These are phyloP conservation scores for Parelbella ahira DNA, from an alignment of 2,888 invertebrate genomes.

Conservation along the genomic window DNA sequence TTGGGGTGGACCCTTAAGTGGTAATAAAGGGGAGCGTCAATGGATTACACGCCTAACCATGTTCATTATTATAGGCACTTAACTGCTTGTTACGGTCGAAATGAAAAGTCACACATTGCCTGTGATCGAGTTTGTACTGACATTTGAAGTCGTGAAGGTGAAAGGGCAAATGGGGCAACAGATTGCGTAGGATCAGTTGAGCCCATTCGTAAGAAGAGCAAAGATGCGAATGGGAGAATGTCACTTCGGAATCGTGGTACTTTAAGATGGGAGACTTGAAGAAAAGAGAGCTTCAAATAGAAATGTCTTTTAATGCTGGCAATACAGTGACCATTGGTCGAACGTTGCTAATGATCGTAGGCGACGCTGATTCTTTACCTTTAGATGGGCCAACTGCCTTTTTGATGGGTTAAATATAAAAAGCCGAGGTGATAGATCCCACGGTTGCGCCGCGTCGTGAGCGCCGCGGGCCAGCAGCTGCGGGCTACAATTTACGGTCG, in stretches of 20 bases:
- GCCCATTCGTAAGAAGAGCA: conserved; percentile 8
- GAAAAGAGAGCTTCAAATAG: too few species aligned
- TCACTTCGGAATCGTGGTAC: too few species aligned
- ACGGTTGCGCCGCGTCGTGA: conserved; percentile 43
- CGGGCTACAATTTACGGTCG: conserved; percentile 66
- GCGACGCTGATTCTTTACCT: too few species aligned
- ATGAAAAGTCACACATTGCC: conserved; percentile 55
- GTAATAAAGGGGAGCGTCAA: conserved; percentile 46
- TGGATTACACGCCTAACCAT: conserved; percentile 66
- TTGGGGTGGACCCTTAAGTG: conserved; percentile 49
- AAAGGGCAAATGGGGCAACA: conserved; percentile 39
- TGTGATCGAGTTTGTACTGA: conserved; percentile 35
- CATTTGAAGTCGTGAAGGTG: conserved; percentile 44
- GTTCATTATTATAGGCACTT: conserved; percentile 58
- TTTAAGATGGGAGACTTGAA: too few species aligned
- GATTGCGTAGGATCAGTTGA: conserved; percentile 22
- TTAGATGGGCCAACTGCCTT: too few species aligned
- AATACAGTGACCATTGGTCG: too few species aligned
- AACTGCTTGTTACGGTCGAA: conserved; percentile 61
- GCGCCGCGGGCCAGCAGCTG: conserved; percentile 59
- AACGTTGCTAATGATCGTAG: too few species aligned
- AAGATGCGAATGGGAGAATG: conserved; percentile 11
- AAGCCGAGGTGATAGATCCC: conserved; percentile 50
- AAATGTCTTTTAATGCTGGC: too few species aligned
- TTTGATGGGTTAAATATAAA: too few species aligned